Evolutionary conservation across 2,797 vertebrate genomes (phyloP), one percentile per base, ranked within the genome.

Genomic region (Pseudotriccus pelzelni): DNA sequence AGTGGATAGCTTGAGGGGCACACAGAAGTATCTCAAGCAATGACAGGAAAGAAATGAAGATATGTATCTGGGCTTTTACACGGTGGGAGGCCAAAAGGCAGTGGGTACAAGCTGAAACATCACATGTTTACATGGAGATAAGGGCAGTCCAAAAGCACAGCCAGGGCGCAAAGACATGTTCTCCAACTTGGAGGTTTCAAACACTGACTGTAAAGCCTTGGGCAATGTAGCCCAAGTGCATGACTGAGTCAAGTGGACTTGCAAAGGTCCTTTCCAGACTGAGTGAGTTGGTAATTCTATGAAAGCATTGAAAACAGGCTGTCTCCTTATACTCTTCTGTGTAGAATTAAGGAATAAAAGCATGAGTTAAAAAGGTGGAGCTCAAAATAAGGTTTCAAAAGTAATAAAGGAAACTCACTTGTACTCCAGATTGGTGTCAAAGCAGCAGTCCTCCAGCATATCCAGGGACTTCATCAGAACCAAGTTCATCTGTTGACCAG

Each of bases 341-440:
- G 11, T 7, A 60, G 28, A 63, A 89, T 87, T 89, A 39, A 47
- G 21, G 22, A 83, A 69, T 28, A 41, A 32, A 46, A 81, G 7
- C 13, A 46, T 30, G 47, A 78, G 74, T 53, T 50, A 8, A 58
- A 56, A 81, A 64, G 14, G 11, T 7, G 18, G 25, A 55, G 37
- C 13, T 69, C 49, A 80, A 89, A 66, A 64, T 74, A 32, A 76
- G 77, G 2, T 70, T 37, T 19, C 21, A 78, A 37, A 37, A 37
- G 37, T 37, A 37, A 37, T 37, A 37, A 37, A 37, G 49, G 41
- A 89, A 74, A 98, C 98, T 96, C 95, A 99, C 99, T 98, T 99
- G 97, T 99, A 98, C 83, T 99, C 99, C 94, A 99, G 97, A 94
- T 96, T 94, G 30, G 97, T 94, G 94, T 99, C 98, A 95, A 99